Evolutionary conservation across 2,888 invertebrate genomes (phyloP), one percentile per base, ranked within the genome.

Genomic region (Drosophila dives): DNA sequence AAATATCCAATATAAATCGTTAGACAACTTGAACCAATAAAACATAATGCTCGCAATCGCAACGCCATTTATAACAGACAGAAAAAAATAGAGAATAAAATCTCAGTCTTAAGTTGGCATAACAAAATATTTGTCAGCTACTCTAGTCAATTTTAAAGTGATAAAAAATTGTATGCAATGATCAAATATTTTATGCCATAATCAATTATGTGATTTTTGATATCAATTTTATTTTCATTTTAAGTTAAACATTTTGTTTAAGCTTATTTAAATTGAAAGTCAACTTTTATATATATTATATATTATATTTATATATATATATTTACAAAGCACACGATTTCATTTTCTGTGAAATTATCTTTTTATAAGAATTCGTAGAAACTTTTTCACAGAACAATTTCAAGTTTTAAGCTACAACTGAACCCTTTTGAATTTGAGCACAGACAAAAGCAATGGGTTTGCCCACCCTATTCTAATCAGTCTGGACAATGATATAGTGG

Each of bases 1-100:
- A 81, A 80, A 85, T 75, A 79, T 77, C 77, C 75, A 74, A 90
- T 84, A 89, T 80, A 90, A 83, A 80, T 89, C 80, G 85, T 74
- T 81, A 75, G 80, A 68, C 75, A 83, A 85, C 80, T 85, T 81
- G 61, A 75, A 56, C 76, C 87, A 83, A 87, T 89, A 83, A 81
- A 87, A 89, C 74, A 77, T 71, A 88, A 76, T 81, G 75, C 72
- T 55, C 60, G 69, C 74, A 76, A 71, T 72, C 65, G 64, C 63
- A 73, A 60, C 58, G 71, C 42, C 72, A 72, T 83, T 79, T 76
- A 58, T 60, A 76, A 4, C 29, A 45, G 10, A 40, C 42, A 11
- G 5, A 11, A 6, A 20, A 0, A 1, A 3, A 1, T 0, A 33
- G 17, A 17, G 53, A 45, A 45, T 8, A 48, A 26, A 73, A 73